Evolutionary conservation across 2,888 invertebrate genomes (phyloP).

Genomic region (Lamproptera curius): DNA sequence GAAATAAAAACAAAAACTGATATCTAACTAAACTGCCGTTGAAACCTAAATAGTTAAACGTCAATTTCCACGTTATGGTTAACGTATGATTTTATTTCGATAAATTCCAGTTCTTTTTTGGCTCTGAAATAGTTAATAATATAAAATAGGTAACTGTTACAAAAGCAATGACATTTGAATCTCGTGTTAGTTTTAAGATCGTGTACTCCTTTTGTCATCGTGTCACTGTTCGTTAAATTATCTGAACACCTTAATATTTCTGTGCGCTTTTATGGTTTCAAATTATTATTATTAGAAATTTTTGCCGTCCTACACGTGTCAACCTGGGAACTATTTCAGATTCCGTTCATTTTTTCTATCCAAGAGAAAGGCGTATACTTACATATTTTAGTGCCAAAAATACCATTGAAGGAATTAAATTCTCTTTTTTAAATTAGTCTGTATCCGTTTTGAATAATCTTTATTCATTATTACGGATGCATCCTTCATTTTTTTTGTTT

Average conservation of each 20-base stretch:
- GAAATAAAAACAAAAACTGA: too few species aligned
- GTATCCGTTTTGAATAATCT: not conserved
- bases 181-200: not conserved
- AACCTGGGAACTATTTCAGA: constrained; percentile 13
- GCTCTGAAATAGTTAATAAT: not conserved
- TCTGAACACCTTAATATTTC: too few species aligned
- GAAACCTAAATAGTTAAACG: too few species aligned
- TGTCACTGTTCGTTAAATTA: too few species aligned
- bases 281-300: constrained; percentile 5
- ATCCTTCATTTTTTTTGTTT: too few species aligned
- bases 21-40: too few species aligned
- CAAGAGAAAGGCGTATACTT: constrained; percentile 11
- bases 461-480: not conserved
- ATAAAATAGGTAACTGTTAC: not conserved
- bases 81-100: too few species aligned
- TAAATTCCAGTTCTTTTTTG: too few species aligned
- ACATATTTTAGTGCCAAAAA: constrained; percentile 20
- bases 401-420: constrained; percentile 12
- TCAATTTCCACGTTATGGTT: too few species aligned
- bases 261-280: not conserved
- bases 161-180: not conserved
- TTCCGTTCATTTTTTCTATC: constrained; percentile 21
- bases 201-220: too few species aligned
- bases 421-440: constrained; percentile 10
- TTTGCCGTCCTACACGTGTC: constrained; percentile 21